Conservation (phyloP, 1,140 invertebrate genomes). For the Uloborus diversus region DNA sequence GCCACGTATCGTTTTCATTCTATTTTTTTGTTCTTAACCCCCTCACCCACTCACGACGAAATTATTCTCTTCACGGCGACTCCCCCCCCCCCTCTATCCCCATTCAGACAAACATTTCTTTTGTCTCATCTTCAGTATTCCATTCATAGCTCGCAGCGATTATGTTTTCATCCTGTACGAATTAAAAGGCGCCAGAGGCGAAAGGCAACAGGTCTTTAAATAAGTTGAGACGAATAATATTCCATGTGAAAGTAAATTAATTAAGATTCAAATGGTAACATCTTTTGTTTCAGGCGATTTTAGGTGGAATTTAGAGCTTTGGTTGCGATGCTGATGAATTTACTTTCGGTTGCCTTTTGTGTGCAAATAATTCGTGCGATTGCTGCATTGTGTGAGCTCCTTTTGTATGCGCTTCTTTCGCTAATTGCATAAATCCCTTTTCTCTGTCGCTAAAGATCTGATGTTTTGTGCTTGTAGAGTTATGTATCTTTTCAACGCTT, state of each 20-base stretch:
- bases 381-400: slow-evolving; percentile 20
- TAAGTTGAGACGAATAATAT: slow-evolving; percentile 8
- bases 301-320: too few species aligned
- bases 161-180: slow-evolving; percentile 45
- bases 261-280: neutral
- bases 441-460: neutral
- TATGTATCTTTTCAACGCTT: too few species aligned
- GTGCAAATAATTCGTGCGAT: neutral
- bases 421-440: neutral
- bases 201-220: slow-evolving; percentile 1
- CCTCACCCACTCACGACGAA: too few species aligned
- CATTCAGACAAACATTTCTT: neutral
- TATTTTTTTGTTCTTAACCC: too few species aligned
- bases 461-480: too few species aligned
- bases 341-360: neutral
- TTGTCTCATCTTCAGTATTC: neutral
- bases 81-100: neutral
- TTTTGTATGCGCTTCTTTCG: slow-evolving; percentile 19
- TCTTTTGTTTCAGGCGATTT: slow-evolving; percentile 23
- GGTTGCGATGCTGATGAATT: neutral
- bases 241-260: slow-evolving; percentile 41
- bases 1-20: neutral
- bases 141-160: neutral
- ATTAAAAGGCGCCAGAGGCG: too few species aligned
- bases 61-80: too few species aligned